Evolutionary conservation across 2,113 vertebrate genomes (phyloP).

Genomic region (Saguinus midas): DNA sequence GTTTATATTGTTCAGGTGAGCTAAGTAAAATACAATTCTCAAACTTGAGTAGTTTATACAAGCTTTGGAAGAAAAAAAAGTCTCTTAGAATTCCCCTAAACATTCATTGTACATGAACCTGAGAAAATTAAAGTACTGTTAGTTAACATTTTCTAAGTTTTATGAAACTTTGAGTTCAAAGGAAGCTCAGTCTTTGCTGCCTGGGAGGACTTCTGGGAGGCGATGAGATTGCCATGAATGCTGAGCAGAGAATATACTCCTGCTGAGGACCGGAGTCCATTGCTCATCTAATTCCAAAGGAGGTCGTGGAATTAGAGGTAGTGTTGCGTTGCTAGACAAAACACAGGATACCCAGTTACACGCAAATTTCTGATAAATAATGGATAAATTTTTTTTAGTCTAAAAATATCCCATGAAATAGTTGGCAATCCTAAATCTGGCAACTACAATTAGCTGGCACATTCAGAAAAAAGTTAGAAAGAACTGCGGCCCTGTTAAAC

Average conservation of each 20-base stretch:
- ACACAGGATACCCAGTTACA: neutral
- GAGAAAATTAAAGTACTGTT: neutral
- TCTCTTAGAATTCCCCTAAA: neutral
- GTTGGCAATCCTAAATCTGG: neutral
- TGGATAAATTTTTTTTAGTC: neutral
- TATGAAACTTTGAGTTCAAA: neutral
- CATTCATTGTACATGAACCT: neutral
- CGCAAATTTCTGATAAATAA: neutral
- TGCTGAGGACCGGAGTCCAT: neutral
- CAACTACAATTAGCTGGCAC: neutral
- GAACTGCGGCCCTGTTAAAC: neutral
- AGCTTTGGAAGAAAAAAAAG: neutral
- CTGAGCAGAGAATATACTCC: neutral
- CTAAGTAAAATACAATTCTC: neutral
- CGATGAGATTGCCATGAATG: neutral
- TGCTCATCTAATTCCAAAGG: neutral
- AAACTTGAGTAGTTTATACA: neutral
- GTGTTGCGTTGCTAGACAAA: neutral
- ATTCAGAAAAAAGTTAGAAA: neutral
- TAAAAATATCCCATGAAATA: neutral
- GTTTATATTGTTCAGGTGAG: neutral
- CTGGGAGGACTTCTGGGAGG: neutral
- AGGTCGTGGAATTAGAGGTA: neutral
- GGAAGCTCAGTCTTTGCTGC: neutral
- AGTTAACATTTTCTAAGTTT: conserved; percentile 37